Base-by-base conservation (phyloP, 2,888 invertebrate genomes). In the Macrophya annulata region DNA sequence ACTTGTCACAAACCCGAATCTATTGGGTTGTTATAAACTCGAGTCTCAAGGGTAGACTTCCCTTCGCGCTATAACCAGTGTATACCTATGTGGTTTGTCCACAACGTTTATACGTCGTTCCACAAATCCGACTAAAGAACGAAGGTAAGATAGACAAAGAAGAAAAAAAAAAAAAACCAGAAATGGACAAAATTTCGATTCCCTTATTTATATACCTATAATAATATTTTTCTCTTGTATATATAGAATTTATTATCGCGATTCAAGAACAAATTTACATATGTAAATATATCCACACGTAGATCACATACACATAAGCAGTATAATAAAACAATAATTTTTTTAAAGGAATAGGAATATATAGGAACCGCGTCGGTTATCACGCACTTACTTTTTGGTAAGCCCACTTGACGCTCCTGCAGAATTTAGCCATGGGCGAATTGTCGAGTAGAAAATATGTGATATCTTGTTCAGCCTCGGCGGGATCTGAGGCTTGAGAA, bases 391-490 rank as follows among this genome's bases (percentile, higher is more conserved):
- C 92, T 90, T 91, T 92, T 88, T 91, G 90, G 88, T 90, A 90
- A 89, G 91, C 89, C 92, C 91, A 92, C 88, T 91, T 91, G 90
- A 90, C 88, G 89, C 90, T 90, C 9, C 90, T 88, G 45, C 89
- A 88, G 87, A 91, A 92, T 84, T 90, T 91, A 51, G 90, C 91
- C 90, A 91, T 90, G 77, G 91, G 91, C 85, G 90, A 91, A 87
- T 92, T 90, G 87, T 92, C 92, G 85, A 91, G 86, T 85, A 91
- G 90, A 87, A 90, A 92, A 86, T 90, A 90, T 87, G 90, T 90
- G 84, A 89, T 88, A 68, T 48, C 85, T 5, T 55, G 59, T 81
- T 43, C 59, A 55, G 17, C 31, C 59, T 62, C 81, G 62, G 37
- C 55, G 77, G n/a, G n/a, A 77, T 77, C 77, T 37, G 77, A 37